These are phyloP conservation scores for Lerista edwardsae DNA, from an alignment of 2,797 vertebrate species.

Conservation along the genomic window DNA sequence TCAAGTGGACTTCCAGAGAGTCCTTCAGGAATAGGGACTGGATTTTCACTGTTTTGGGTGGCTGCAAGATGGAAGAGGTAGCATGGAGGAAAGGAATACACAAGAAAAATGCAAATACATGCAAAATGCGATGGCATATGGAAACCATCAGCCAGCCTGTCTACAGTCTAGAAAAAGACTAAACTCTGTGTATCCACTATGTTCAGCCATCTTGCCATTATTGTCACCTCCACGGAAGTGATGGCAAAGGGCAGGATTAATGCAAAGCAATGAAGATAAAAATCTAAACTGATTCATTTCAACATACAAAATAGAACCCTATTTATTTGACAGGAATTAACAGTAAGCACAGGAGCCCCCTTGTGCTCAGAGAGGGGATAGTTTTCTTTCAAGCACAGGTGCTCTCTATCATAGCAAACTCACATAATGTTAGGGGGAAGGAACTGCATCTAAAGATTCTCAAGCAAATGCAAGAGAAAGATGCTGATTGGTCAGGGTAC, in stretches of 20 bases:
- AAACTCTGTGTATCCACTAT: neutral
- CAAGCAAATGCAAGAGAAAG: no score
- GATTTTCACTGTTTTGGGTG: slow-evolving; percentile 83
- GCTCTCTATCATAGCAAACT: neutral
- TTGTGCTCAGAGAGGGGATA: slow-evolving; percentile 49
- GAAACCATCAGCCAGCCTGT: neutral
- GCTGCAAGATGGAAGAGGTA: slow-evolving; percentile 63
- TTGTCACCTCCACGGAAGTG: no score
- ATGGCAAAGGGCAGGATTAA: neutral
- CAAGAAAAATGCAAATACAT: neutral
- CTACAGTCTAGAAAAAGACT: neutral
- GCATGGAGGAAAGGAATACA: neutral
- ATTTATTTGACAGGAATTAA: neutral
- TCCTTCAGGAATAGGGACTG: slow-evolving; percentile 80
- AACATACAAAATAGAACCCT: rapidly evolving
- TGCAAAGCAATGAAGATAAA: neutral
- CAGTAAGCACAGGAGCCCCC: slow-evolving; percentile 49
- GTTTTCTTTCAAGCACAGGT: neutral
- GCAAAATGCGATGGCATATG: neutral
- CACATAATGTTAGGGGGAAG: no score
- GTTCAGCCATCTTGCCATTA: no score
- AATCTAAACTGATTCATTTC: rapidly evolving
- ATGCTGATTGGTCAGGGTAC: no score
- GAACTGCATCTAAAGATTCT: no score
- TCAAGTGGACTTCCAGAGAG: slow-evolving; percentile 83